Evolutionary conservation across 2,113 vertebrate genomes (phyloP), one percentile per base, ranked within the genome.

Genomic region (Microtus montanus): DNA sequence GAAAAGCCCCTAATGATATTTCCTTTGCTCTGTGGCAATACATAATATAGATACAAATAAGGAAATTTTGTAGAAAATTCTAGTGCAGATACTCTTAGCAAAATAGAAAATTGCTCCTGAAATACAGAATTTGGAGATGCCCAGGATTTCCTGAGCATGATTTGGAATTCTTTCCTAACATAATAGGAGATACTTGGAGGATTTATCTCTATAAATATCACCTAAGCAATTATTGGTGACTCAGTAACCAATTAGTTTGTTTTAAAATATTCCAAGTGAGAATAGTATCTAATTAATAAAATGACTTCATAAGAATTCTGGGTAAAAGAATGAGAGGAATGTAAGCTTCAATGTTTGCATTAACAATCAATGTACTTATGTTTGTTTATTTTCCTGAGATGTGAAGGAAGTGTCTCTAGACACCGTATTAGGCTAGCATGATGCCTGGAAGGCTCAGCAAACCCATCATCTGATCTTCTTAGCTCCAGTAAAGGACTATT

Each of bases 181-280:
- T 68, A 7, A 2, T 66, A 52, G 86, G 24, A 83, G 66, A 74
- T 20, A 79, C 58, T 66, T 79, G 49, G 90, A 38, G 63, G 26
- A 85, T 71, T 22, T 54, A 91, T 86, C 73, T 90, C 74, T 92
- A 52, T 86, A 94, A 89, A 71, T 92, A 83, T 80, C 90, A 82
- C 17, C 35, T 85, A 58, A 15, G 2, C 11, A 33, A 83, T 30
- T 66, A 22, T 93, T 79, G 41, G 63, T 84, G 84, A 44, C 26
- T 87, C 78, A 38, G 54, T 84, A 91, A 63, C 70, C 64, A 91
- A 77, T 83, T 33, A 70, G 2, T 63, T 11, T 24, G 80, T 66
- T 94, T 90, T 44, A 91, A 94, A 83, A 54, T 93, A 77, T 71
- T 93, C 19, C 35, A 44, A 88, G 92, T 90, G 85, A 91, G 28